These are phyloP conservation scores for Siphamia tubifer DNA, from an alignment of 2,113 vertebrate species.

Conservation along the genomic window DNA sequence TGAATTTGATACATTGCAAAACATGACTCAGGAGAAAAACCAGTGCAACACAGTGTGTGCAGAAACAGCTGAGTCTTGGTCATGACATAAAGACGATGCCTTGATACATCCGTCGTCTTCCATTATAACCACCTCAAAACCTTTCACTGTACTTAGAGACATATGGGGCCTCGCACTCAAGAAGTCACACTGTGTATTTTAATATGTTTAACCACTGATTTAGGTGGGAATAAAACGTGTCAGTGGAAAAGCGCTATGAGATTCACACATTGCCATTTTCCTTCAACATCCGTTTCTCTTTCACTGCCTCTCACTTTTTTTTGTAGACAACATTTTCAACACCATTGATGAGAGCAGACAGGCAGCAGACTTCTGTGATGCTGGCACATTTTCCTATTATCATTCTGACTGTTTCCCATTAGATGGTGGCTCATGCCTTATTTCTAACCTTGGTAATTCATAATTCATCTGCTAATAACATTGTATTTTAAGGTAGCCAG, in stretches of 20 bases:
- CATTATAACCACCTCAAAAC: conserved; percentile 16
- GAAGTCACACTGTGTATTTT: conserved; percentile 3
- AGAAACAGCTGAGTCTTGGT: neutral
- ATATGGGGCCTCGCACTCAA: neutral
- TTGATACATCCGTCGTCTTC: conserved; percentile 33
- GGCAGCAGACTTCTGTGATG: neutral
- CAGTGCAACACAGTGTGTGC: too few relatives aligned
- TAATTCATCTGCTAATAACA: conserved; percentile 35
- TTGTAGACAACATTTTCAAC: neutral
- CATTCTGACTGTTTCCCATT: conserved; percentile 8
- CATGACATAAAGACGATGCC: conserved; percentile 17
- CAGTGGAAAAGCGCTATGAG: neutral
- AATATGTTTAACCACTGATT: conserved; percentile 6
- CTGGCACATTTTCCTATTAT: conserved; percentile 18
- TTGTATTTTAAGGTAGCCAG: conserved; percentile 19
- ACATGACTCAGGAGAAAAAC: too few relatives aligned
- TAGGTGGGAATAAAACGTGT: neutral
- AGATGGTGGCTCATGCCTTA: conserved; percentile 13
- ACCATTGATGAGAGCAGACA: neutral
- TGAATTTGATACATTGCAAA: too few relatives aligned
- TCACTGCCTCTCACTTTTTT: neutral
- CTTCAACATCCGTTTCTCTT: neutral
- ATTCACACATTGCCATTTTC: neutral
- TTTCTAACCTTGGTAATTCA: conserved; percentile 9
- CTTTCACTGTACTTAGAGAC: neutral